Evolutionary conservation across 2,888 invertebrate genomes (phyloP).

Genomic region (Thysanoteuthis rhombus): DNA sequence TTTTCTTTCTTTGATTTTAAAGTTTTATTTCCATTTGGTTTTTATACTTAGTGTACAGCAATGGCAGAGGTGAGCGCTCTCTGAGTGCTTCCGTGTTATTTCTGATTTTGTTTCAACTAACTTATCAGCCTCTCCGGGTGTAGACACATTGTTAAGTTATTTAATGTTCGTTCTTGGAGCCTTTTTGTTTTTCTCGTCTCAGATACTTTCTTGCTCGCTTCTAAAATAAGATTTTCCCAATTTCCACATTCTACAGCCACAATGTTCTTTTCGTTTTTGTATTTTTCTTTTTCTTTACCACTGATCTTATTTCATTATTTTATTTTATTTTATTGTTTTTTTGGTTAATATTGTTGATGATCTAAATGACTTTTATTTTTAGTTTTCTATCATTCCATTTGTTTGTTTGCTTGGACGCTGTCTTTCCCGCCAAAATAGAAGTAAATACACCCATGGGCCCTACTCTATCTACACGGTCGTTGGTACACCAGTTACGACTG

Average conservation of each 20-base stretch:
- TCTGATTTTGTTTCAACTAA: too few species aligned
- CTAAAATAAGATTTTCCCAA: neutral
- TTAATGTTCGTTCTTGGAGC: too few species aligned
- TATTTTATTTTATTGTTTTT: neutral
- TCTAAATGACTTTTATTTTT: neutral
- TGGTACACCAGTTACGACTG: neutral
- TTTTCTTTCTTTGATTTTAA: too few species aligned
- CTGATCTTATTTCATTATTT: too few species aligned
- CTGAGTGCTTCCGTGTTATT: too few species aligned
- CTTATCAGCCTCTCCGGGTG: too few species aligned
- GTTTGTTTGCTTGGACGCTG: neutral
- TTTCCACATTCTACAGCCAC: neutral
- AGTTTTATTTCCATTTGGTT: too few species aligned
- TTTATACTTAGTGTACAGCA: too few species aligned
- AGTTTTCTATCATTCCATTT: neutral
- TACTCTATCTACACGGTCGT: neutral
- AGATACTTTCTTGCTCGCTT: neutral
- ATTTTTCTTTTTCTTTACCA: neutral
- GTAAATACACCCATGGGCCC: neutral
- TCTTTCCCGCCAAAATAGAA: neutral
- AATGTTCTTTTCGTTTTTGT: neutral
- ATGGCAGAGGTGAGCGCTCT: too few species aligned
- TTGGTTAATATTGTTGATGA: too few species aligned
- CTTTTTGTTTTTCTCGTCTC: too few species aligned
- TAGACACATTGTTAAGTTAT: too few species aligned